Conservation (phyloP, 2,888 invertebrate genomes). For the Patella pellucida region DNA sequence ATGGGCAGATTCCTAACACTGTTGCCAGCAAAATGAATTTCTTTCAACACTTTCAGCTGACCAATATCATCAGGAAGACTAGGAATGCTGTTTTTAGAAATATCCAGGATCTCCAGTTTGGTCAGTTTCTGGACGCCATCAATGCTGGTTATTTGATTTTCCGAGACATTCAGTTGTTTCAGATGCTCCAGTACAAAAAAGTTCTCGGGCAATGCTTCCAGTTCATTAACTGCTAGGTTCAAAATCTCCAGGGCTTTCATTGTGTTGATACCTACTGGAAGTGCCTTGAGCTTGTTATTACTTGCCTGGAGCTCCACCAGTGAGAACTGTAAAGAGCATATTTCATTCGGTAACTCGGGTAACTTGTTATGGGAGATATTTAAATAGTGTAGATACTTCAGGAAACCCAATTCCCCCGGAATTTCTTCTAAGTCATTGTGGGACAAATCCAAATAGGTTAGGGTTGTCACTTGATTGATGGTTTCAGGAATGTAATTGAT, state of each 20-base stretch:
- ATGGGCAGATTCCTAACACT: slow-evolving; percentile 51
- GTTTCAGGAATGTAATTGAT: slow-evolving; percentile 59
- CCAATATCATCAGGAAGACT: slow-evolving; percentile 58
- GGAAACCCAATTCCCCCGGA: slow-evolving; percentile 59
- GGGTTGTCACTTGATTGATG: slow-evolving; percentile 60
- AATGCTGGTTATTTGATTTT: slow-evolving; percentile 47
- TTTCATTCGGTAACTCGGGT: slow-evolving; percentile 82
- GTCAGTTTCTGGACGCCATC: slow-evolving; percentile 53
- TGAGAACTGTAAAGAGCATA: slow-evolving; percentile 48
- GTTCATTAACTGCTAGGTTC: slow-evolving; percentile 54
- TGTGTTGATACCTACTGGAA: slow-evolving; percentile 59
- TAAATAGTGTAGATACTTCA: slow-evolving; percentile 63
- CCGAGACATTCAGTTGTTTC: slow-evolving; percentile 55
- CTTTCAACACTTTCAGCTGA: slow-evolving; percentile 51
- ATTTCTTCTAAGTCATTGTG: slow-evolving; percentile 75
- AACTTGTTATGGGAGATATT: slow-evolving; percentile 86
- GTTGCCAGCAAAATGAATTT: slow-evolving; percentile 61
- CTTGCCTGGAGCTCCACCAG: slow-evolving; percentile 56
- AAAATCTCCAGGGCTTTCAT: slow-evolving; percentile 57
- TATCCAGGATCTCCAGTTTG: slow-evolving; percentile 46
- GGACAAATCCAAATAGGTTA: slow-evolving; percentile 78
- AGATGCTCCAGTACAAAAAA: slow-evolving; percentile 60
- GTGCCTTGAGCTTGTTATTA: slow-evolving; percentile 53
- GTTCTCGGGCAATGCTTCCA: slow-evolving; percentile 58
- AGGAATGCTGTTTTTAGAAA: slow-evolving; percentile 54